Percentiles rank a stretch among this genome's conserved stretches.
Conservation (phyloP, 2,888 invertebrate species). For the Tipula unca region DNA sequence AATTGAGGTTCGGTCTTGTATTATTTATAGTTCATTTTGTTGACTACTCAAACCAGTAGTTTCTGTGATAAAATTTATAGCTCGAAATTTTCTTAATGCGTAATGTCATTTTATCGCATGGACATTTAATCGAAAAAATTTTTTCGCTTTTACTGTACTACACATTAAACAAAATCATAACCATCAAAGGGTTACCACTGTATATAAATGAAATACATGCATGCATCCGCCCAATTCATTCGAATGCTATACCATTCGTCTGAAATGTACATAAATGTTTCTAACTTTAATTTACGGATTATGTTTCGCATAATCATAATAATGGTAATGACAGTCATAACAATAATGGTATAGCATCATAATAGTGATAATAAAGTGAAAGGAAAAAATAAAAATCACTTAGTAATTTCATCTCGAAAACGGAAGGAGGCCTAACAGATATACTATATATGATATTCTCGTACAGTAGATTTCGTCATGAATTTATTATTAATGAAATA, state of each 20-base stretch:
- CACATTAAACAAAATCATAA: no score
- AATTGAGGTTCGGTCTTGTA: no score
- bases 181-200: not conserved
- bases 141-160: no score
- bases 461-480: not conserved
- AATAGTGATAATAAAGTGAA: not conserved
- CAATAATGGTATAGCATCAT: constrained; percentile 14
- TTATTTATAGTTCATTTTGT: no score
- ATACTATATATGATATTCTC: not conserved
- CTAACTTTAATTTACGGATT: not conserved
- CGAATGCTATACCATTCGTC: not conserved
- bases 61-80: no score
- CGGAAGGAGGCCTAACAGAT: not conserved
- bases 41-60: no score
- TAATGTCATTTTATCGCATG: no score
- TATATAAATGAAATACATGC: not conserved
- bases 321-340: not conserved
- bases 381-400: not conserved
- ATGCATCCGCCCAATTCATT: not conserved
- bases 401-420: not conserved
- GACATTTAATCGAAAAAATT: no score
- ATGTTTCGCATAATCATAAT: not conserved
- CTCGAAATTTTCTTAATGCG: no score
- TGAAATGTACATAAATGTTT: not conserved
- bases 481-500: not conserved